These are phyloP conservation scores for Tinea trinotella DNA, from an alignment of 2,888 invertebrate species.

Conservation along the genomic window DNA sequence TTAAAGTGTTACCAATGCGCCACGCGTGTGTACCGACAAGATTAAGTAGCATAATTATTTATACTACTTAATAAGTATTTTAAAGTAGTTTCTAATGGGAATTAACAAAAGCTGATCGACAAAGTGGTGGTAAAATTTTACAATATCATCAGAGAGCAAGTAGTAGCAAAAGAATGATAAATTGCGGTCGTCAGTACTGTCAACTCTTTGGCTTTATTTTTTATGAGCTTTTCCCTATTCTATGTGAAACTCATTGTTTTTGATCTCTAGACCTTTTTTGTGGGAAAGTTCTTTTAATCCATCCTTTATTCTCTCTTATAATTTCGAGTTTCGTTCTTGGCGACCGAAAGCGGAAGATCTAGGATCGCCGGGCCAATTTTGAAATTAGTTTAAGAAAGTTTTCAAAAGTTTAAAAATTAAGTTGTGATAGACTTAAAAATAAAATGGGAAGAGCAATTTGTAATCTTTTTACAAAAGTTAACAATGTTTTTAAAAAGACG, in stretches of 20 bases:
- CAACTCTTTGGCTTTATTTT: constrained; percentile 20
- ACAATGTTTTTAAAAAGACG: background rate
- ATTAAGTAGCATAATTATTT: no score
- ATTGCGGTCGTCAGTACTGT: constrained; percentile 19
- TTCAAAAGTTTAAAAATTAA: no score
- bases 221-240: constrained; percentile 18
- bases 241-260: constrained; percentile 20
- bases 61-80: no score
- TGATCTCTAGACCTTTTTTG: constrained; percentile 20
- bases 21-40: no score
- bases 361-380: constrained; percentile 14
- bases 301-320: constrained; percentile 18
- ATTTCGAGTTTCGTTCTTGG: constrained; percentile 12
- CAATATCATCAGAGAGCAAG: constrained; percentile 5
- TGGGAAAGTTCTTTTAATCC: constrained; percentile 19
- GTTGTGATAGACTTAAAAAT: constrained; percentile 13
- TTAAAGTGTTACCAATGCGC: no score
- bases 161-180: constrained; percentile 20
- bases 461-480: constrained; percentile 7
- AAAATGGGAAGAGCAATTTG: background rate
- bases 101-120: no score
- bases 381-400: constrained; percentile 19
- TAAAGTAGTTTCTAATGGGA: no score
- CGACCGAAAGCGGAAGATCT: constrained; percentile 5
- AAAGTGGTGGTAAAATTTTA: constrained; percentile 13